These are phyloP conservation scores for Cerastis rubricosa DNA, from an alignment of 2,888 invertebrate species.

Conservation along the genomic window DNA sequence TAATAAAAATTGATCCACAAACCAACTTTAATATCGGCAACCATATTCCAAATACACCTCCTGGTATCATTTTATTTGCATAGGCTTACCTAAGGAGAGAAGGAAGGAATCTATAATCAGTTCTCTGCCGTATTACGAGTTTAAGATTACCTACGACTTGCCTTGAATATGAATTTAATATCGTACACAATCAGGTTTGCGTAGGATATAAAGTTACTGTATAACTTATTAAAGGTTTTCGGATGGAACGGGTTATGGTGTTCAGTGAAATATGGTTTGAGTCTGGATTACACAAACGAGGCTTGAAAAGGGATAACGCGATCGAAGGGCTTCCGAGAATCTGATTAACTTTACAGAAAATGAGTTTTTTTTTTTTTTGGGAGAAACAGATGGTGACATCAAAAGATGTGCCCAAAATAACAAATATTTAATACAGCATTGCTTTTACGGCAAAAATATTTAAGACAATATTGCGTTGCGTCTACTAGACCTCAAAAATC, in stretches of 20 bases:
- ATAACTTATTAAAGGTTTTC: slow-evolving; percentile 56
- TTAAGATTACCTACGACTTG: slow-evolving; percentile 55
- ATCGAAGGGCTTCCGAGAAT: background rate
- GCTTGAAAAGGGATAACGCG: slow-evolving; percentile 30
- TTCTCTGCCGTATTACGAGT: slow-evolving; percentile 67
- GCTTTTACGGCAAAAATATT: background rate
- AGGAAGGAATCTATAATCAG: slow-evolving; percentile 75
- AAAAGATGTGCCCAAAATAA: background rate
- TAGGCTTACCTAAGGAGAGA: slow-evolving; percentile 72
- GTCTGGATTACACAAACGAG: slow-evolving; percentile 35
- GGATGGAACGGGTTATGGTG: slow-evolving; percentile 41
- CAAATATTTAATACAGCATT: background rate
- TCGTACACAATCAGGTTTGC: slow-evolving; percentile 42
- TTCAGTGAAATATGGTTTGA: slow-evolving; percentile 38
- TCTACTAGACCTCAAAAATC: slow-evolving; percentile 39
- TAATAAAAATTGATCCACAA: slow-evolving; percentile 37
- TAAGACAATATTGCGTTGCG: slow-evolving; percentile 2
- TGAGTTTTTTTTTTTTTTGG: too few species aligned
- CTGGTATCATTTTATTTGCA: slow-evolving; percentile 71
- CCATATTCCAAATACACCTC: slow-evolving; percentile 61
- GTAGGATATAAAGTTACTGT: slow-evolving; percentile 43
- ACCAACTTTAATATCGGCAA: slow-evolving; percentile 21
- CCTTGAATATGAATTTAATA: slow-evolving; percentile 56
- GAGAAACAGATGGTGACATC: background rate
- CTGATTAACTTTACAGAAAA: slow-evolving; percentile 5